Evolutionary conservation across 2,113 vertebrate species (phyloP).

Genomic region (Motacilla tschutschensis): DNA sequence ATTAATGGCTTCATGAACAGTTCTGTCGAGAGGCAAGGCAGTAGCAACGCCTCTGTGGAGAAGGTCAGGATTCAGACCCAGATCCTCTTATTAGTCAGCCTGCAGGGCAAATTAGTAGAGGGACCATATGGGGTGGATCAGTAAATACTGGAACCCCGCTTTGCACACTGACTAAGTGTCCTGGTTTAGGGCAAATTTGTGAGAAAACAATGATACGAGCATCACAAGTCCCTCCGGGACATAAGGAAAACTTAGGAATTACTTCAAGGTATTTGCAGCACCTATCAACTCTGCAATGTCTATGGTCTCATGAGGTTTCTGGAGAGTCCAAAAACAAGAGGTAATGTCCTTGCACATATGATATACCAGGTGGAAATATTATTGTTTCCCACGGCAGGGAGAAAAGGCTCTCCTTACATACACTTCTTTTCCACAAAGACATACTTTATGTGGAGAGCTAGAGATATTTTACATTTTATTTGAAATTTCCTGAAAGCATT

Average conservation of each 20-base stretch:
- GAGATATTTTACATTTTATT: neutral
- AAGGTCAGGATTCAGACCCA: neutral
- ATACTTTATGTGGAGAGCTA: neutral
- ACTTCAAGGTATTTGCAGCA: neutral
- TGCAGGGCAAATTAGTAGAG: neutral
- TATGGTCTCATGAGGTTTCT: neutral
- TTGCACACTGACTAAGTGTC: neutral
- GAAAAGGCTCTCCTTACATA: neutral
- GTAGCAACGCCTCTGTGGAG: neutral
- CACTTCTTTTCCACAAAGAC: neutral
- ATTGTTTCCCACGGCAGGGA: neutral
- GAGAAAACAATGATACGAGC: fast-evolving
- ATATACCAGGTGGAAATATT: neutral
- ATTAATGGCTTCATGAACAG: neutral
- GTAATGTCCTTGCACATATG: neutral
- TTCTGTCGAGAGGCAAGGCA: neutral
- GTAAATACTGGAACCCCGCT: neutral
- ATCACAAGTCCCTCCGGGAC: neutral
- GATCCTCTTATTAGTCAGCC: neutral
- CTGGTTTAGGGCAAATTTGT: neutral
- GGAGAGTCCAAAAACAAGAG: neutral
- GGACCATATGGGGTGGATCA: neutral
- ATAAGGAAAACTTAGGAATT: neutral
- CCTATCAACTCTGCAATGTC: neutral
- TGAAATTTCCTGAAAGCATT: neutral